A percentile compares a stretch with the other conserved stretches of the same genome.
phyloP scores from a whole-genome alignment of 1,140 invertebrate genomes.

The Gyrodactylus salaris region DNA sequence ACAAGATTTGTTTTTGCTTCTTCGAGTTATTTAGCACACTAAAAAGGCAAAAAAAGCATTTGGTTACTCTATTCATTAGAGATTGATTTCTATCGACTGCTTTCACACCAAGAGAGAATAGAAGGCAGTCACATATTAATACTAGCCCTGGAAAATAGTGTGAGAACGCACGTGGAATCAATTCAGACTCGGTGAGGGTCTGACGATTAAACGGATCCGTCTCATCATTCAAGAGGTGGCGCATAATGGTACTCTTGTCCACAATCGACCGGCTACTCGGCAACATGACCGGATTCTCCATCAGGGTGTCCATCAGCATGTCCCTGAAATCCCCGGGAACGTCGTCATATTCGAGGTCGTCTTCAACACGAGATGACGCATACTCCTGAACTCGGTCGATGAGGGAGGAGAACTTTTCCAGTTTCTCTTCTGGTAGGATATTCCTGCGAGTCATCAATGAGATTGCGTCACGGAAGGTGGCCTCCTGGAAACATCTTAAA shows the following conservation, averaged over 20 bases:
- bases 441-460: background rate
- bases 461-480: conserved; percentile 47
- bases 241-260: conserved; percentile 46
- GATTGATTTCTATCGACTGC: no score
- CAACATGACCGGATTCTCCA: conserved; percentile 59
- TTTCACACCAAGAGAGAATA: no score
- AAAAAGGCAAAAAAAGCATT: no score
- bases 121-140: no score
- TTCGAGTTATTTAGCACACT: no score
- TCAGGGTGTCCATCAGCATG: conserved; percentile 69
- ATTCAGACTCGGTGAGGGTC: conserved; percentile 30
- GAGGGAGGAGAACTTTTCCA: background rate
- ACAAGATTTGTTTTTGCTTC: no score
- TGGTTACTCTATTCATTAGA: no score
- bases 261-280: conserved; percentile 52
- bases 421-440: background rate
- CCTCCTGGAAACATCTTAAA: conserved; percentile 42
- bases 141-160: no score
- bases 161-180: conserved; percentile 6
- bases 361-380: background rate
- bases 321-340: conserved; percentile 72
- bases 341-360: conserved; percentile 19
- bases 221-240: conserved; percentile 43
- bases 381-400: background rate
- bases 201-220: conserved; percentile 71